phyloP scores from a whole-genome alignment of 1,140 invertebrate species.

The Delia radicum region DNA sequence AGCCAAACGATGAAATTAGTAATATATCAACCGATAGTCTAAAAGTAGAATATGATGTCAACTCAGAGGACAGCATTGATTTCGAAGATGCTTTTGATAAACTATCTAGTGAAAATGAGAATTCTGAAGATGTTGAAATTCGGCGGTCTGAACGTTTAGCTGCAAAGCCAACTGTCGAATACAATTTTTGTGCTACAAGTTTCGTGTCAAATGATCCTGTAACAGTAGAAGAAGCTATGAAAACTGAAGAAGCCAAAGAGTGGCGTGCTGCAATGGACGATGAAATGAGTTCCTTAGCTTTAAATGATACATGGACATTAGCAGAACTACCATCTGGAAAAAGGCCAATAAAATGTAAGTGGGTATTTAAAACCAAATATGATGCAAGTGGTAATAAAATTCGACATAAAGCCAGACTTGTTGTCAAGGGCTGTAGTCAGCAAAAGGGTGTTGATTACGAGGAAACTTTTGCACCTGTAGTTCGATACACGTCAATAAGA shows the following conservation, averaged over 20 bases:
- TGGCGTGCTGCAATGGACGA: too few relatives aligned
- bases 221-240: constrained; percentile 9
- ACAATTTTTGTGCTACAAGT: not conserved
- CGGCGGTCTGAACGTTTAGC: not conserved
- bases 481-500: constrained; percentile 28
- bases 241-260: not conserved
- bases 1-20: not conserved
- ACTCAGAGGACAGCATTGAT: not conserved
- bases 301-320: constrained; percentile 34
- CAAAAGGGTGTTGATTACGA: constrained; percentile 17
- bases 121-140: not conserved
- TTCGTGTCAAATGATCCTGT: constrained; percentile 4
- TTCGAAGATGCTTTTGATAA: not conserved
- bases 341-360: constrained; percentile 33
- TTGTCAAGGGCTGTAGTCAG: constrained; percentile 24
- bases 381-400: not conserved
- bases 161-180: not conserved
- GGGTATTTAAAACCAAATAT: constrained; percentile 39
- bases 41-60: not conserved
- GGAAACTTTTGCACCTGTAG: constrained; percentile 19
- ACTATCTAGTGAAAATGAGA: too few relatives aligned
- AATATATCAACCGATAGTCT: not conserved
- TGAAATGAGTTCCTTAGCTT: not conserved
- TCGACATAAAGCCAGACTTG: constrained; percentile 13
- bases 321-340: constrained; percentile 23